A percentile compares a stretch with the other conserved stretches of the same genome.
Evolutionary conservation across 1,140 invertebrate species (phyloP).

Genomic region (Lepeophtheirus salmonis): DNA sequence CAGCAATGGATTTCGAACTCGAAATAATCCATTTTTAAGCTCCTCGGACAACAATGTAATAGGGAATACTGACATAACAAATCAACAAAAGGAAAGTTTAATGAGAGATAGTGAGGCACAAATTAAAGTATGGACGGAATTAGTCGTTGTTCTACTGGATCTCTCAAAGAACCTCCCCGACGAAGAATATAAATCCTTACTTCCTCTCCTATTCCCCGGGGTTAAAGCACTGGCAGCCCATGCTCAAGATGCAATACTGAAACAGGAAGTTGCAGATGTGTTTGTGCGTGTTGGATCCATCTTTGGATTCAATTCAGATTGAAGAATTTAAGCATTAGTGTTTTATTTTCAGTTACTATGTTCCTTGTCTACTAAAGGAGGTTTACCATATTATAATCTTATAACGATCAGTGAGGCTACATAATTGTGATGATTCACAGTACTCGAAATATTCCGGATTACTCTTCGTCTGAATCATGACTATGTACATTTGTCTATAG

Average conservation of each 20-base stretch:
- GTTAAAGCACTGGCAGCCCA: constrained; percentile 40
- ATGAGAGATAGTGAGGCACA: constrained; percentile 51
- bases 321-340: too few relatives aligned
- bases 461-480: too few relatives aligned
- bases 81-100: constrained; percentile 51
- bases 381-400: too few relatives aligned
- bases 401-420: too few relatives aligned
- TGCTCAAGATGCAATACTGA: constrained; percentile 37
- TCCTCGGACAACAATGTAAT: constrained; percentile 28
- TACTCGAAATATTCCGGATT: too few relatives aligned
- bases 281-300: constrained; percentile 39
- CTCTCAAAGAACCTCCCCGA: constrained; percentile 37
- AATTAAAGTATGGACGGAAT: constrained; percentile 41
- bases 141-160: constrained; percentile 38
- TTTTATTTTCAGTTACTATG: too few relatives aligned
- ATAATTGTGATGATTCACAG: too few relatives aligned
- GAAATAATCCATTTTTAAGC: constrained; percentile 11
- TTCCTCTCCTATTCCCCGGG: constrained; percentile 41
- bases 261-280: constrained; percentile 38
- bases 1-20: background rate
- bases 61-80: constrained; percentile 48
- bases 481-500: too few relatives aligned
- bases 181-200: constrained; percentile 35
- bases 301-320: constrained; percentile 34
- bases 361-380: too few relatives aligned